Evolutionary conservation across 2,113 vertebrate genomes (phyloP).

Genomic region (Anas platyrhynchos): DNA sequence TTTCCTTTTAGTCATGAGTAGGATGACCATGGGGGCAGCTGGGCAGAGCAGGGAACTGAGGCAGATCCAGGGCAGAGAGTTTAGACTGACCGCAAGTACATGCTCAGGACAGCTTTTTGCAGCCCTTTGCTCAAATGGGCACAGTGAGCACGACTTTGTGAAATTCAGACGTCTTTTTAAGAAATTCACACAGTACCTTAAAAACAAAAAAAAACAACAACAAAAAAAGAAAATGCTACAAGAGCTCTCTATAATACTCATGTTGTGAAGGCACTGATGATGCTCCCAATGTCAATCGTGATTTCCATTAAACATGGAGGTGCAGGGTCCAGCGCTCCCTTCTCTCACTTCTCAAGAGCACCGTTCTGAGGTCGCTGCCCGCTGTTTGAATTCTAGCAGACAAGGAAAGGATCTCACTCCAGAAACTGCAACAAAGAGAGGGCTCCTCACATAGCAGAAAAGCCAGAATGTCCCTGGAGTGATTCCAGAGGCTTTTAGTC

Average conservation of each 20-base stretch:
- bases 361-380: neutral
- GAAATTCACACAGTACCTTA: neutral
- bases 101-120: neutral
- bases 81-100: accelerated
- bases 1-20: neutral
- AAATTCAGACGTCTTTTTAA: neutral
- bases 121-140: neutral
- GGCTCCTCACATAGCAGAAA: neutral
- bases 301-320: neutral
- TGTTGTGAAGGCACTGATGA: neutral
- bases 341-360: neutral
- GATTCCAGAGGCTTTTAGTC: conserved; percentile 15
- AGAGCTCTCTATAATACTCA: neutral
- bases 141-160: neutral
- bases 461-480: conserved; percentile 3
- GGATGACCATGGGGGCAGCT: neutral
- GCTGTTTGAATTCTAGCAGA: neutral
- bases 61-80: neutral
- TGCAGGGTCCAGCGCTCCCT: neutral
- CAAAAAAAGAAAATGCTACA: neutral
- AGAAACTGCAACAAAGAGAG: neutral
- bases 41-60: neutral
- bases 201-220: neutral
- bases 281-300: neutral
- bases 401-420: neutral